Evolutionary conservation across 2,888 invertebrate species (phyloP).

Genomic region (Drosophila neonasuta): DNA sequence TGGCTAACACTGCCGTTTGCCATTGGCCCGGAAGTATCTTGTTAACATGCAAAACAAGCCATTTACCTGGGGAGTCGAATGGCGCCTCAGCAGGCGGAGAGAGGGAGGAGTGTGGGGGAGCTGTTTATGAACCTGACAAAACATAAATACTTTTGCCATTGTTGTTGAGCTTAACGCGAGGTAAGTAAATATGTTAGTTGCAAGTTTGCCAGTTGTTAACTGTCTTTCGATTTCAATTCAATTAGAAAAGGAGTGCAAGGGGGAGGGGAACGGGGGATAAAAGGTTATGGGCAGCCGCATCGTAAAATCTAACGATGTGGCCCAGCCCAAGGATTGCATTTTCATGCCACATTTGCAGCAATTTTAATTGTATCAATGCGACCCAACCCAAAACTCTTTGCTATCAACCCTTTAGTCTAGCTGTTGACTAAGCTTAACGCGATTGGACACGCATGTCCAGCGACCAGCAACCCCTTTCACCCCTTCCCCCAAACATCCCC

Average conservation of each 20-base stretch:
- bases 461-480: constrained; percentile 1
- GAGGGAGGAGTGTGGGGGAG: not conserved
- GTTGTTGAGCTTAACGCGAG: constrained; percentile 11
- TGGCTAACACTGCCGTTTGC: constrained; percentile 55
- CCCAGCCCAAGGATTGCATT: constrained; percentile 73
- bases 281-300: constrained; percentile 54
- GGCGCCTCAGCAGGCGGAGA: no score
- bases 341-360: constrained; percentile 69
- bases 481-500: not conserved
- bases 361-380: constrained; percentile 70
- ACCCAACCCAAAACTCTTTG: constrained; percentile 18
- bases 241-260: constrained; percentile 33
- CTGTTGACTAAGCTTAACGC: constrained; percentile 58
- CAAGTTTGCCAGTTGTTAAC: constrained; percentile 8
- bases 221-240: constrained; percentile 54
- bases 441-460: constrained; percentile 80
- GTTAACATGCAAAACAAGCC: constrained; percentile 79
- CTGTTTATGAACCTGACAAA: constrained; percentile 55
- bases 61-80: constrained; percentile 52
- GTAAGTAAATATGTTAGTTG: constrained; percentile 17
- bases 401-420: constrained; percentile 59
- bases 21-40: constrained; percentile 76
- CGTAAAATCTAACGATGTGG: constrained; percentile 72
- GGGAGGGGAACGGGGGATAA: not conserved
- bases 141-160: constrained; percentile 40